Percentiles rank a stretch among this genome's conserved stretches.
Conservation (phyloP, 2,797 vertebrate species). For the Ctenosaura bakeri region DNA sequence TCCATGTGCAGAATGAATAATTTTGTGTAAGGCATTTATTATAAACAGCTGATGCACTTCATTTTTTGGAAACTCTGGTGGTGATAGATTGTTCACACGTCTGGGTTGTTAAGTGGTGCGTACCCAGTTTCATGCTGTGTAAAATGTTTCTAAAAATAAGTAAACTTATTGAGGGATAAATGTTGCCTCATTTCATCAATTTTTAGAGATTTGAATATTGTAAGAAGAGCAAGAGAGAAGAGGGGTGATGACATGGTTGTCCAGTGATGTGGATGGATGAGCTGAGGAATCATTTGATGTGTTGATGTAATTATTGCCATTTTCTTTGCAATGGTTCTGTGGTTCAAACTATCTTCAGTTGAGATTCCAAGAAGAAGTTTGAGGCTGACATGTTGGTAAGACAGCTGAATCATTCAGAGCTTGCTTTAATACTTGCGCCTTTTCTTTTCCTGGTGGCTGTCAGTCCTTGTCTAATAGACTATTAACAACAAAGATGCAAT, state of each 20-base stretch:
- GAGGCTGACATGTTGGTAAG: not conserved
- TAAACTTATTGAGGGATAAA: constrained; percentile 76
- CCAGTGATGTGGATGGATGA: not conserved
- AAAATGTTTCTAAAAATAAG: constrained; percentile 73
- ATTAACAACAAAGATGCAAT: not conserved
- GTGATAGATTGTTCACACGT: constrained; percentile 83
- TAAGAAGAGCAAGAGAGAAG: not conserved
- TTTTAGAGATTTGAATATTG: constrained; percentile 46
- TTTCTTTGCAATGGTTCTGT: not conserved
- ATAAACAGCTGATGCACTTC: constrained; percentile 77
- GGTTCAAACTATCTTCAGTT: not conserved
- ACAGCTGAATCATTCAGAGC: not conserved
- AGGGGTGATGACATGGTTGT: constrained; percentile 29
- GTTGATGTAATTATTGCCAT: not conserved
- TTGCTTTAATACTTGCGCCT: not conserved
- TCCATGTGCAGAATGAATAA: constrained; percentile 79
- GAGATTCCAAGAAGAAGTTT: not conserved
- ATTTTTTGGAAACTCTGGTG: constrained; percentile 78
- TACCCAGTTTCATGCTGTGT: constrained; percentile 68
- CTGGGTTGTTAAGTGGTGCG: constrained; percentile 75
- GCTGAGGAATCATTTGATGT: not conserved
- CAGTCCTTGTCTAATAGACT: not conserved
- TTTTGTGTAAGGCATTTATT: constrained; percentile 82
- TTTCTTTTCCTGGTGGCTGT: not conserved
- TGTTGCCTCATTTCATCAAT: constrained; percentile 71